phyloP scores from a whole-genome alignment of 2,797 vertebrate genomes.

The Pantherophis vulpinus region DNA sequence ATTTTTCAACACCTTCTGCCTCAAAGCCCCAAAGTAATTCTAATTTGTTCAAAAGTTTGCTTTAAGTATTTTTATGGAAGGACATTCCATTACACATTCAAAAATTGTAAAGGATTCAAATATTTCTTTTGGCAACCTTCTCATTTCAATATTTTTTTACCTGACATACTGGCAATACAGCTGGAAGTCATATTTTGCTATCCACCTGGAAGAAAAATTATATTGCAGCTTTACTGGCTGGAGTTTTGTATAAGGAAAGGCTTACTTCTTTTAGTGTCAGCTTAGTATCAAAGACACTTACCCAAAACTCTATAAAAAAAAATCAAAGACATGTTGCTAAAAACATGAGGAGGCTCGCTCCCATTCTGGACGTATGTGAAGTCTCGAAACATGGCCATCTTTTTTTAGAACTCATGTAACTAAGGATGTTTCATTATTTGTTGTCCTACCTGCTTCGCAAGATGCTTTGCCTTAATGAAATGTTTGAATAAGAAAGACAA shows the following conservation, averaged over 20 bases:
- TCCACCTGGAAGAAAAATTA: neutral
- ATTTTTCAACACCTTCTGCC: slow-evolving; percentile 42
- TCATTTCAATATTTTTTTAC: slow-evolving; percentile 40
- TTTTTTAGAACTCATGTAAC: neutral
- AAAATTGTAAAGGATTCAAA: slow-evolving; percentile 30
- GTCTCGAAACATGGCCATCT: neutral
- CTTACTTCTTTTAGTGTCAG: neutral
- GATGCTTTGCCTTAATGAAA: neutral
- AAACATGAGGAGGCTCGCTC: neutral
- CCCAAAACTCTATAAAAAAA: neutral
- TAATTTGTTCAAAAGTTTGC: slow-evolving; percentile 52
- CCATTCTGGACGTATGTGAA: neutral
- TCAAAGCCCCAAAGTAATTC: slow-evolving; percentile 23
- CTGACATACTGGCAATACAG: slow-evolving; percentile 33
- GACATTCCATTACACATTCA: slow-evolving; percentile 49
- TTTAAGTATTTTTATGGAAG: slow-evolving; percentile 42
- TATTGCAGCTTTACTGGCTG: neutral
- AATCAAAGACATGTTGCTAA: neutral
- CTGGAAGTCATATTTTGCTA: slow-evolving; percentile 10
- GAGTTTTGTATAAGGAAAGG: neutral
- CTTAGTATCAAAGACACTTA: neutral
- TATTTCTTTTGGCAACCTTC: slow-evolving; percentile 47
- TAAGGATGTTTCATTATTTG: neutral
- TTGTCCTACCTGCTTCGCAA: neutral
- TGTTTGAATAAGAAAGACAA: neutral